phyloP scores from a whole-genome alignment of 35 echinoderm and acorn worm genomes.

The Heliocidaris erythrogramma region DNA sequence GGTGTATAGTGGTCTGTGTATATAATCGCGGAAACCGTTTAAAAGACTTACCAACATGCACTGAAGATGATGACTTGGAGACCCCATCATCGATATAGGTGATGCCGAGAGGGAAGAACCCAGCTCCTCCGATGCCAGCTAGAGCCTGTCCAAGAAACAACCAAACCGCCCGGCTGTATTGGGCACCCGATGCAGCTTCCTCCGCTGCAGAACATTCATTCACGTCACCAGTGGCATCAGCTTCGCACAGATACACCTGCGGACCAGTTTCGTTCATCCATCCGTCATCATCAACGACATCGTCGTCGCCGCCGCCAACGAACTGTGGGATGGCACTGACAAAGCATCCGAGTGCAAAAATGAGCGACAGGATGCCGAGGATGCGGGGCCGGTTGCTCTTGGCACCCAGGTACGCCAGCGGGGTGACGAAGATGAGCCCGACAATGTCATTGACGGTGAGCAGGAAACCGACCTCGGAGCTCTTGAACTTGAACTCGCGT shows the following conservation, averaged over 20 bases:
- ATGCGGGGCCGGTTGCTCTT: conserved; percentile 71
- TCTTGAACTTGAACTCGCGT: conserved; percentile 75
- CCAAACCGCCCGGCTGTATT: conserved; percentile 40
- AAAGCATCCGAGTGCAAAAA: conserved; percentile 53
- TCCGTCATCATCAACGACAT: conserved; percentile 23
- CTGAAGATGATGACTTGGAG: conserved; percentile 45
- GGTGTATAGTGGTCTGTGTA: background rate
- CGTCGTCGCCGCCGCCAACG: conserved; percentile 34
- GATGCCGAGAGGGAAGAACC: conserved; percentile 62
- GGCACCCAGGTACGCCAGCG: conserved; percentile 70
- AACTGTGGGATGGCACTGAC: conserved; percentile 68
- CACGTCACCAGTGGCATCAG: background rate
- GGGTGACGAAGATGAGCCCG: conserved; percentile 53
- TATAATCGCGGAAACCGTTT: background rate
- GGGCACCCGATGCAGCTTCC: conserved; percentile 49
- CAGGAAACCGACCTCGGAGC: conserved; percentile 64
- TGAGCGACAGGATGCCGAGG: conserved; percentile 57
- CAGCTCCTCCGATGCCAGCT: conserved; percentile 45
- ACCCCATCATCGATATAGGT: conserved; percentile 86
- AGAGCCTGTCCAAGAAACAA: conserved; percentile 75
- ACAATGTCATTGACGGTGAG: conserved; percentile 62
- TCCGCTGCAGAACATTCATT: conserved; percentile 50
- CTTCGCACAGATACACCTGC: background rate
- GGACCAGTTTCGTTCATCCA: too few relatives aligned
- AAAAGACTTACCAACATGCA: conserved; percentile 72